Conservation (phyloP, 2,113 vertebrate species). For the Pampusana beccarii region DNA sequence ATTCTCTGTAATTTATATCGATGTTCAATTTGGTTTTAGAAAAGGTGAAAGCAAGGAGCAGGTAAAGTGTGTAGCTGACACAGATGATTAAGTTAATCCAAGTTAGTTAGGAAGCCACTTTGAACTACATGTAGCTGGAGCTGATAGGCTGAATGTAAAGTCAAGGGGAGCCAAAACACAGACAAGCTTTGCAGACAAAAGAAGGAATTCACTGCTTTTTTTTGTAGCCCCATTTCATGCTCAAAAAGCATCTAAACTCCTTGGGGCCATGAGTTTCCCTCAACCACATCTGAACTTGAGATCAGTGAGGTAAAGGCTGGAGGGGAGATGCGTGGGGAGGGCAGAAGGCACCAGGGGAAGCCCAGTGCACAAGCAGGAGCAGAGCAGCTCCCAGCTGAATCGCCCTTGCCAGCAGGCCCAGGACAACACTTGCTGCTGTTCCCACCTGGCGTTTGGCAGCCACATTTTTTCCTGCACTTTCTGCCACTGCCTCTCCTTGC, state of each 20-base stretch:
- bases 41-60: background rate
- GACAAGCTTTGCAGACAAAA: background rate
- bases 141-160: background rate
- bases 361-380: background rate
- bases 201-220: background rate
- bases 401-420: background rate
- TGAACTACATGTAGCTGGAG: background rate
- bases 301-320: background rate
- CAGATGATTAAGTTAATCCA: background rate
- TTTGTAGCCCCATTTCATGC: background rate
- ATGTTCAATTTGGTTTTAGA: background rate
- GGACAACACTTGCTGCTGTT: background rate
- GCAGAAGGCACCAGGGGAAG: background rate
- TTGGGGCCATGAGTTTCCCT: background rate
- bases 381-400: background rate
- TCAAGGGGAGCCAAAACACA: background rate
- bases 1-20: slow-evolving; percentile 13
- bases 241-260: background rate
- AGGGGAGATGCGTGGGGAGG: background rate
- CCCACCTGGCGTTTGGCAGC: background rate
- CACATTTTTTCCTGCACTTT: background rate
- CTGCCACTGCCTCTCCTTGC: background rate
- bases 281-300: background rate
- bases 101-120: background rate
- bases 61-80: background rate